phyloP scores from a whole-genome alignment of 2,797 vertebrate species.

The Poecile montanus region DNA sequence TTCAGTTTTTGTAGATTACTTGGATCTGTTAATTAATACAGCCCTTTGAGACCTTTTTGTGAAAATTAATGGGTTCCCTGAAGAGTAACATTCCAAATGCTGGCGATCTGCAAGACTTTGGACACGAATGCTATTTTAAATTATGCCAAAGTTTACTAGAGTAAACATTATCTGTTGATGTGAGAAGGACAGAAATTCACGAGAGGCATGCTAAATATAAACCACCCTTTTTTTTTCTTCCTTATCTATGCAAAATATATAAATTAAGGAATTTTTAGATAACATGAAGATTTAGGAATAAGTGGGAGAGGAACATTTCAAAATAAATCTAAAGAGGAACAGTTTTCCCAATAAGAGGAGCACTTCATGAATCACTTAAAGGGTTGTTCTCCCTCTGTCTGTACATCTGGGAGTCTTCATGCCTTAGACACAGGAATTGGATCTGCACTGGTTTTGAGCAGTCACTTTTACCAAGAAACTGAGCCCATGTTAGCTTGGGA shows the following conservation, averaged over 20 bases:
- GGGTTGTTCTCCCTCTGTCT: not conserved
- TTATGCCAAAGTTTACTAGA: constrained; percentile 36
- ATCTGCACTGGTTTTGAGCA: not conserved
- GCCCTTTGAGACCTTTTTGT: constrained; percentile 49
- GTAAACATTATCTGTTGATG: constrained; percentile 44
- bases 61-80: constrained; percentile 60
- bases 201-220: constrained; percentile 6
- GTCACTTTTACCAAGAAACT: not conserved
- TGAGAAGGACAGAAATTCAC: constrained; percentile 31
- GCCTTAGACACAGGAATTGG: not conserved
- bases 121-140: constrained; percentile 31
- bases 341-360: not conserved
- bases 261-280: not conserved
- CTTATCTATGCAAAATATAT: not conserved
- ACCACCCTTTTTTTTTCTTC: not conserved
- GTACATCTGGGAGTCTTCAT: not conserved
- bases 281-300: not conserved
- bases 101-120: constrained; percentile 11
- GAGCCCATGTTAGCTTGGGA: not conserved
- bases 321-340: not conserved
- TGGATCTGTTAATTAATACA: constrained; percentile 61
- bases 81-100: constrained; percentile 40
- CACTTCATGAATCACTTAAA: not conserved
- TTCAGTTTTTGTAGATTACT: constrained; percentile 59
- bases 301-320: not conserved